phyloP scores from a whole-genome alignment of 2,888 invertebrate species.

The Eristalis arbustorum region DNA sequence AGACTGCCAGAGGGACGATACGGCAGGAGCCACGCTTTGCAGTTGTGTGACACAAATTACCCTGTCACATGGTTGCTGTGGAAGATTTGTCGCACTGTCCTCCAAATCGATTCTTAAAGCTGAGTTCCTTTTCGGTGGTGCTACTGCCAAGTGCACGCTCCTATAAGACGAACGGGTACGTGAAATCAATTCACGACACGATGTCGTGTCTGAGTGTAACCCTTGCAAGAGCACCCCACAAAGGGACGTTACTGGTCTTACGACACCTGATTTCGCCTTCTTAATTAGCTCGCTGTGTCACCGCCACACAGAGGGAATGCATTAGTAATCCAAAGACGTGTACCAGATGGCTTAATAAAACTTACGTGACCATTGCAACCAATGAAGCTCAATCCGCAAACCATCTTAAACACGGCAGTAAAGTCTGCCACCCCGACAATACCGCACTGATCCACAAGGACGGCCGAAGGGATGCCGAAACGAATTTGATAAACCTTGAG shows the following conservation, averaged over 20 bases:
- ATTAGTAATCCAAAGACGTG: constrained; percentile 79
- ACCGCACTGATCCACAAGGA: constrained; percentile 17
- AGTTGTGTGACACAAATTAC: constrained; percentile 25
- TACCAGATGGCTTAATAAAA: constrained; percentile 79
- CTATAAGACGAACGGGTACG: neutral
- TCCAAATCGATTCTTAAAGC: neutral
- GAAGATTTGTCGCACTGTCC: constrained; percentile 10
- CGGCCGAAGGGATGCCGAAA: constrained; percentile 46
- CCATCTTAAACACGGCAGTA: constrained; percentile 49
- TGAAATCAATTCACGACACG: neutral
- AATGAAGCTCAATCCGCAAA: constrained; percentile 56
- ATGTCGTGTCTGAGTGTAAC: neutral
- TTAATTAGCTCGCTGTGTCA: constrained; percentile 30
- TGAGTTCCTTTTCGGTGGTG: no score
- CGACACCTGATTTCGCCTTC: neutral
- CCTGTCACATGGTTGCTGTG: constrained; percentile 8
- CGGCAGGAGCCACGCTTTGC: neutral
- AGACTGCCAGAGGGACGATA: constrained; percentile 9
- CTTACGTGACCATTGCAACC: constrained; percentile 76
- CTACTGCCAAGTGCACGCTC: no score
- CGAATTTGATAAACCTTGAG: constrained; percentile 67
- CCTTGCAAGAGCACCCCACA: neutral
- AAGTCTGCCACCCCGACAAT: constrained; percentile 54
- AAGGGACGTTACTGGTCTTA: neutral
- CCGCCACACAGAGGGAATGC: constrained; percentile 65